Conservation (phyloP, 2,888 invertebrate genomes). For the Salpingus planirostris region DNA sequence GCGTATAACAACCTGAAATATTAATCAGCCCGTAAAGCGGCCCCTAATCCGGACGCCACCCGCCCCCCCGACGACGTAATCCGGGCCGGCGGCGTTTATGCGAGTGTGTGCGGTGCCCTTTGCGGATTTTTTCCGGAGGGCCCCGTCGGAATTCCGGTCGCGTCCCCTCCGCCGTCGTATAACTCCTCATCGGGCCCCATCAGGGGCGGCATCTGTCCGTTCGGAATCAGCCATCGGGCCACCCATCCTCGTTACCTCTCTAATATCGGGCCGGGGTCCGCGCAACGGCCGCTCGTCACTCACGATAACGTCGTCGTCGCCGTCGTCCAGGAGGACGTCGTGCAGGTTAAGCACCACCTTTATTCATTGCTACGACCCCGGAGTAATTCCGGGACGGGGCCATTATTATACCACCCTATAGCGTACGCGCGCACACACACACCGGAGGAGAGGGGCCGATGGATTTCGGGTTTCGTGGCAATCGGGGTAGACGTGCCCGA, state of each 20-base stretch:
- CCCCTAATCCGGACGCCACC: conserved; percentile 24
- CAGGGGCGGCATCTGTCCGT: conserved; percentile 25
- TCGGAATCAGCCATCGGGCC: conserved; percentile 26
- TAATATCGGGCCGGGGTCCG: conserved; percentile 18
- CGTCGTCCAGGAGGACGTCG: conserved; percentile 15
- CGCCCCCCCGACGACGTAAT: too few species aligned
- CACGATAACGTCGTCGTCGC: conserved; percentile 20
- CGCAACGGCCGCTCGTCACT: conserved; percentile 20
- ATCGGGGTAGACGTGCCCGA: too few species aligned
- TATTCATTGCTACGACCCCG: too few species aligned
- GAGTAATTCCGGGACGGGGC: too few species aligned
- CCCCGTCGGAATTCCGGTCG: conserved; percentile 24
- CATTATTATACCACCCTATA: too few species aligned
- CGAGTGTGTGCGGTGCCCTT: too few species aligned
- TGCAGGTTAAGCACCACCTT: conserved; percentile 17
- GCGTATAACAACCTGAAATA: conserved; percentile 22
- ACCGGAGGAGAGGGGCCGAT: too few species aligned
- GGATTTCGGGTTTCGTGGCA: too few species aligned
- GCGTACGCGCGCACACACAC: too few species aligned
- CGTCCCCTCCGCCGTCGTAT: conserved; percentile 24
- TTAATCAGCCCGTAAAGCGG: conserved; percentile 22
- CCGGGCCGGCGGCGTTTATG: too few species aligned
- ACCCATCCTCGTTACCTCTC: conserved; percentile 27
- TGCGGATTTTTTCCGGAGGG: too few species aligned
- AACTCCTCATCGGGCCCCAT: conserved; percentile 27